Evolutionary conservation across 2,888 invertebrate genomes (phyloP).

Genomic region (Lasius platythorax): DNA sequence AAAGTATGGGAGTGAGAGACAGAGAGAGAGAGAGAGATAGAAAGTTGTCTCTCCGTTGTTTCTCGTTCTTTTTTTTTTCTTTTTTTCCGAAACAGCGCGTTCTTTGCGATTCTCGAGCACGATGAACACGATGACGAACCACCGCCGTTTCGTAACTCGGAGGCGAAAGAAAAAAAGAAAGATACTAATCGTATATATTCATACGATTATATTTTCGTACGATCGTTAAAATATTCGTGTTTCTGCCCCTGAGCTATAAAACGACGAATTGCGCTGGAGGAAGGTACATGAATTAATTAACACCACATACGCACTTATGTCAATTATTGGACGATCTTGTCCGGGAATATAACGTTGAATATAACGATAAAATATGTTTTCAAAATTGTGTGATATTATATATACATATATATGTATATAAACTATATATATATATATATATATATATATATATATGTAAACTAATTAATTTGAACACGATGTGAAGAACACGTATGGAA

Average conservation of each 20-base stretch:
- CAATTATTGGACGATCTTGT: slow-evolving; percentile 67
- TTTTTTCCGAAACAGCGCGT: slow-evolving; percentile 34
- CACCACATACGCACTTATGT: slow-evolving; percentile 65
- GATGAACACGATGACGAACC: slow-evolving; percentile 55
- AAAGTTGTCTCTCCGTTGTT: slow-evolving; percentile 46
- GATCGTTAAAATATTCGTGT: background rate
- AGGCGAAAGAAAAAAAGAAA: background rate
- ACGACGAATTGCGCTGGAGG: slow-evolving; percentile 45
- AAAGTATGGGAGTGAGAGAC: background rate
- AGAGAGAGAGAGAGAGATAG: background rate
- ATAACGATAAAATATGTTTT: slow-evolving; percentile 26
- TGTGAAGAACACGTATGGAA: background rate
- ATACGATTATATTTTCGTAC: slow-evolving; percentile 10
- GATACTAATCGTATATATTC: background rate
- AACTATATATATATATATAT: background rate
- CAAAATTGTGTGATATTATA: slow-evolving; percentile 46
- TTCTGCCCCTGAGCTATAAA: background rate
- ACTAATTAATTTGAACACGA: slow-evolving; percentile 28
- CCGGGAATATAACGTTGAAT: slow-evolving; percentile 33
- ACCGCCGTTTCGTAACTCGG: background rate
- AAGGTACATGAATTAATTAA: slow-evolving; percentile 57
- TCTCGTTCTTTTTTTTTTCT: slow-evolving; percentile 17
- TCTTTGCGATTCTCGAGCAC: slow-evolving; percentile 66
- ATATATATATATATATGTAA: background rate
- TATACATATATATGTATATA: background rate